Evolutionary conservation across 2,888 invertebrate genomes (phyloP), one percentile per base, ranked within the genome.

Genomic region (Oscheius sp.): DNA sequence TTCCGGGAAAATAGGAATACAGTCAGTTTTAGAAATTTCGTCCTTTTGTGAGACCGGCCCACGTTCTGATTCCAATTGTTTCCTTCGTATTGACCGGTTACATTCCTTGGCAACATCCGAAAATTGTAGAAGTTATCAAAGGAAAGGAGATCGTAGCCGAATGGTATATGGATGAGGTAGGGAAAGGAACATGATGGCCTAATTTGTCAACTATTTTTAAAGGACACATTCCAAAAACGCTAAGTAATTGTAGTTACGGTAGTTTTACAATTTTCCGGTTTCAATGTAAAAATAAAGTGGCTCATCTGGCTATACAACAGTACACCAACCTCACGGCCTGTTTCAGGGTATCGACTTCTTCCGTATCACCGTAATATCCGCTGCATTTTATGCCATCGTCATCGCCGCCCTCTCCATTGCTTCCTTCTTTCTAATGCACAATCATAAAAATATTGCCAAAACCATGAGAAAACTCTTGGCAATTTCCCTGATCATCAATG

Each of bases 71-170:
- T 23, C 55, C 55, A 2, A 55, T 55, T 13, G 13, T 23, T 25
- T 55, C 55, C 21, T 55, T 55, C 25, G 5, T 25, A 2, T 3
- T 55, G 13, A 55, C 55, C 23, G 55, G 55, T 6, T 55, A 55
- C 13, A 21, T 55, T 55, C 55, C 55, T 23, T 55, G 7, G 23
- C 55, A 55, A 21, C 55, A 55, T 55, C 23, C 55, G 25, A 18
- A 21, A 5, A 55, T 55, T 55, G 13, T 49, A 2, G 35, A 35
- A 35, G 7, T 23, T 23, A 23, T 55, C 55, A 55, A 23, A 3
- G 25, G 25, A 13, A 25, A 23, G 2, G 13, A 16, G 6, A 55
- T 6, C 5, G 13, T 49, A 7, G 16, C 49, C 3, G 21, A 16
- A 13, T 55, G 55, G 55, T 25, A 18, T 21, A 21, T 55, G 23